Base-by-base conservation (phyloP, 1,140 invertebrate species). In the Drosophila nebulosa region DNA sequence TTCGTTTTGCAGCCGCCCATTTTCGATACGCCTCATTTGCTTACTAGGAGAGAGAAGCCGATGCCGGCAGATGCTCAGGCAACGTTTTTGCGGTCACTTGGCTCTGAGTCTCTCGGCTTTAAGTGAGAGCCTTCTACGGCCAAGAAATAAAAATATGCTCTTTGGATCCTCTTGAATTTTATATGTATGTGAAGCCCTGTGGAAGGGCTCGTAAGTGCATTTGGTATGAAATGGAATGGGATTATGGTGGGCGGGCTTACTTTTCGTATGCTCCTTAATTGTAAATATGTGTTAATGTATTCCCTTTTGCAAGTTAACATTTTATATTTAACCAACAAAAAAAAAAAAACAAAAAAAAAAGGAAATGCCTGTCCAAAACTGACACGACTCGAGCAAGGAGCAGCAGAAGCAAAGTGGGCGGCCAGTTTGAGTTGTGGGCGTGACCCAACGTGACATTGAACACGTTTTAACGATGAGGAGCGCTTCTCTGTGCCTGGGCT, bases 241-340 rank as follows among this genome's bases (percentile, higher is more conserved):
- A 21, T 46, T 46, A n/a, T 18, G 9, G 39, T 18, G 9, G 39
- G 7, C 7, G 16, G 16, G 39, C 30, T 32, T 32, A 80, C 57
- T 55, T 50, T 64, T 46, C 32, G 52, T 35, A 36, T 55, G 39
- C 61, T 61, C 69, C 75, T 83, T 88, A 88, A 88, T 88, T 88
- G 83, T 83, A 72, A 88, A 83, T 78, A 88, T 88, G 83, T 88
- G 83, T 88, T 88, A 88, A 88, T 88, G 83, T 88, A 83, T 89
- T 88, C 83, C 83, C 83, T 79, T 89, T 73, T 55, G 78, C 71
- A 64, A 71, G 83, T 83, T 81, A 76, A 88, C 75, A 86, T 86
- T 81, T 86, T 88, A 88, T 88, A 65, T 76, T 74, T 86, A 73
- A 76, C 76, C 81, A 76, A 78, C 70, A 58, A 42, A 18, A 42